Base-by-base conservation (phyloP, 2,888 invertebrate genomes). In the Athalia rosae region DNA sequence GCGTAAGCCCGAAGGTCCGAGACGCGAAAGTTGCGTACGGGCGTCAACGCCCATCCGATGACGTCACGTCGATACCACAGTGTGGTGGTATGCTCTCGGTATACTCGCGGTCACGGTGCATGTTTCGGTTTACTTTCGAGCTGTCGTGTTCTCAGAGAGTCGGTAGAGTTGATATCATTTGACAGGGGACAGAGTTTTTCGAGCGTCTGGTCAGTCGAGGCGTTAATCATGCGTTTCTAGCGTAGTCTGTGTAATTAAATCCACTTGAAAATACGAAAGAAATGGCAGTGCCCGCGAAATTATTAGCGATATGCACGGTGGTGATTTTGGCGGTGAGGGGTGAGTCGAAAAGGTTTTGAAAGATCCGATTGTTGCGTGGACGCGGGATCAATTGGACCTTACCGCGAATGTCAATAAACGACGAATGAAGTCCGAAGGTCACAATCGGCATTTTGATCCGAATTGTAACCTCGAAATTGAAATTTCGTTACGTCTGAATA, bases 171-270 rank as follows among this genome's bases (percentile, higher is more conserved):
- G 28, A 1, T 28, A 28, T 28, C 28, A 28, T 28, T 28, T 28
- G 28, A 43, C 9, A 66, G 5, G 61, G 47, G 48, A 62, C 41
- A 74, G 48, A 58, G 48, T 48, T 61, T 61, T 28, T 11, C 48
- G 41, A 48, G 74, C 61, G 74, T 28, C 61, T 48, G 47, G 13
- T 41, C 59, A 61, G 74, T 74, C 74, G 62, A 61, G 74, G 74
- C 74, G 62, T 74, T 47, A 74, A 74, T 61, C 74, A 74, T 74
- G 74, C 74, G 74, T 74, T 74, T 61, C 47, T 74, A 62, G 62
- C 74, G 61, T 61, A 13, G 56, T 5, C 13, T 45, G 56, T 58
- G 7, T 0, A 47, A 48, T 7, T 8, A 66, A 1, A 48, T 63
- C 3, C 28, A 7, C 5, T 8, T 28, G 61, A 28, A n/a, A 9